Evolutionary conservation across 1,140 invertebrate species (phyloP), one percentile per base, ranked within the genome.

Genomic region (Drosophila eugracilis): DNA sequence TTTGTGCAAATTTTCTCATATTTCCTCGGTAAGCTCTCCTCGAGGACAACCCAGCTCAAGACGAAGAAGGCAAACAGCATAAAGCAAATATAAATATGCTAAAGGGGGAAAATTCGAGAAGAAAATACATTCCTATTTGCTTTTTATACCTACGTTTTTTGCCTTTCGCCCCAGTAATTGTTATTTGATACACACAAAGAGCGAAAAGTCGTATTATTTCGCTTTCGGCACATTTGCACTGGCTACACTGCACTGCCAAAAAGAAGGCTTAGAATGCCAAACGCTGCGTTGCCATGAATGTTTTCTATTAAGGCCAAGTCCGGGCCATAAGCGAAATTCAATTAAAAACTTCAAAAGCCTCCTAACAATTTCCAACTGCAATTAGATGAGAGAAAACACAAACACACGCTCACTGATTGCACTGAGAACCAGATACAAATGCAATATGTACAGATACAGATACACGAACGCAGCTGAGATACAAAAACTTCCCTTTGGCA

Each of bases 1-100:
- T 67, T 67, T 67, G 65, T 67, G 65, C 37, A 26, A 67, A 67
- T 67, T 67, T 69, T 67, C 65, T 69, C 65, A 69, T 67, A 69
- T 69, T 69, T 69, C 65, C 37, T 5, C 3, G 62, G 28, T 22
- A 36, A 67, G 45, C 17, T 24, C 1, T 48, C 45, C 65, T 67
- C 62, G 10, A 67, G 65, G 45, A 67, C 26, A 28, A 50, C 36
- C 12, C 45, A 67, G 22, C n/a, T n/a, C n/a, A n/a, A n/a, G n/a
- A n/a, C n/a, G 47, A 28, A 14, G 30, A 44, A 7, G 60, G 26
- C 63, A 67, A 67, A 53, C 10, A 37, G 65, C 62, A 69, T 22
- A 53, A 67, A 36, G 60, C 63, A 67, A 67, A 67, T 44, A 67
- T 67, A 67, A 67, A 67, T 53, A 52, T 22, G 60, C 47, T 17